A percentile compares a stretch with the other conserved stretches of the same genome.
Evolutionary conservation across 2,113 vertebrate genomes (phyloP).

Genomic region (Callaeas wilsoni): DNA sequence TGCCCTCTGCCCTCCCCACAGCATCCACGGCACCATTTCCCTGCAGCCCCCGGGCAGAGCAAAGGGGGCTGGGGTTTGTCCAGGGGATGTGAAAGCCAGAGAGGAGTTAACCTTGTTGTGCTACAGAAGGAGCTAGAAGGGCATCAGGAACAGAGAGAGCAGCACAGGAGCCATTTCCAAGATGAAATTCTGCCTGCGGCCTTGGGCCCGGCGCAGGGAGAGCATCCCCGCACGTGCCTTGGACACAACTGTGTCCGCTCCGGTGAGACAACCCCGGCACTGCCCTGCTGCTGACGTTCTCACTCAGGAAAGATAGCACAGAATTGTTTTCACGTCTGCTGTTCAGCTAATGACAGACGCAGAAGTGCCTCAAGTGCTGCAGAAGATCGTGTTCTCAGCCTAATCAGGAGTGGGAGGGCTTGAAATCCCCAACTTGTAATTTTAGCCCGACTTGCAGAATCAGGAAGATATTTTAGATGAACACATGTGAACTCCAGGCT

Average conservation of each 20-base stretch:
- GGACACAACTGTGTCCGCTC: not conserved
- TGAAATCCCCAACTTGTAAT: constrained; percentile 10
- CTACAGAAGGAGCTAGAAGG: not conserved
- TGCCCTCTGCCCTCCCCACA: no score
- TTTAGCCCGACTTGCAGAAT: not conserved
- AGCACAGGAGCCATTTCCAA: not conserved
- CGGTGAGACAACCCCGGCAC: not conserved
- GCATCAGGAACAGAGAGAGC: not conserved
- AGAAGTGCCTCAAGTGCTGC: not conserved
- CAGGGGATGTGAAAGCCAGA: not conserved
- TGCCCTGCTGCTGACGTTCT: not conserved
- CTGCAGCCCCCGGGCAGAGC: no score
- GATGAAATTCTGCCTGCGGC: not conserved
- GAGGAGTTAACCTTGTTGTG: not conserved
- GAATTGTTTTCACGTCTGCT: not conserved
- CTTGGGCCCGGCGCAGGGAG: not conserved
- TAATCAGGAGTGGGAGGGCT: constrained; percentile 34
- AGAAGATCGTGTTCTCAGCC: not conserved
- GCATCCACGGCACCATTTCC: no score
- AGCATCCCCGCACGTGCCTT: not conserved
- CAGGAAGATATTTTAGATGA: not conserved
- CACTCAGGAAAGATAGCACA: not conserved
- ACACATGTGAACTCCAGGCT: not conserved
- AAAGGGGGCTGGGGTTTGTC: not conserved
- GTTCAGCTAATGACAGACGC: constrained; percentile 6